Conservation (phyloP, 1,140 invertebrate genomes). For the Bactericera cockerelli region DNA sequence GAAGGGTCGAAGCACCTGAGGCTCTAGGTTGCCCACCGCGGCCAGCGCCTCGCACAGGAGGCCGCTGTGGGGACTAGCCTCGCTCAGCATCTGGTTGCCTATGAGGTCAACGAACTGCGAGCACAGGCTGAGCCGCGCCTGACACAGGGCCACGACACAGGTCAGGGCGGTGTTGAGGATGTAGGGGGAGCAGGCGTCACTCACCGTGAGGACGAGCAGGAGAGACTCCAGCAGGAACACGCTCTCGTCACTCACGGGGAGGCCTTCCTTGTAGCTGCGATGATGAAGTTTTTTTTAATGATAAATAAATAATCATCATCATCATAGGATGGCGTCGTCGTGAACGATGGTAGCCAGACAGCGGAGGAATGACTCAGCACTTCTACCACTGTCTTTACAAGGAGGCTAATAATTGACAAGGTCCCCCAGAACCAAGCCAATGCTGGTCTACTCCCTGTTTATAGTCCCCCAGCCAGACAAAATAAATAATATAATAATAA, state of each 20-base stretch:
- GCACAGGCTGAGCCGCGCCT: constrained; percentile 40
- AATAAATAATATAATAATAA: too few species aligned
- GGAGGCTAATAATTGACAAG: too few species aligned
- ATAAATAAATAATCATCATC: too few species aligned
- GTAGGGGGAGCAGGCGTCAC: constrained; percentile 14
- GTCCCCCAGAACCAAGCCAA: too few species aligned
- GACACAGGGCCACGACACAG: constrained; percentile 51
- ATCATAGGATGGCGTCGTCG: too few species aligned
- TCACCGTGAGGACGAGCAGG: constrained; percentile 40
- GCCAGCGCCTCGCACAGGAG: constrained; percentile 51
- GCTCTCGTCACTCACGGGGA: constrained; percentile 40
- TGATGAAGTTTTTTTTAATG: constrained; percentile 12
- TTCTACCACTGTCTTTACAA: too few species aligned
- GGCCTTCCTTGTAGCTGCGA: constrained; percentile 43
- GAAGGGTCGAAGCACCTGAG: constrained; percentile 37
- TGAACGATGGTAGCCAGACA: too few species aligned
- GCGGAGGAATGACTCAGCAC: too few species aligned
- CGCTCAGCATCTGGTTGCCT: constrained; percentile 33
- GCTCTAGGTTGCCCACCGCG: constrained; percentile 50
- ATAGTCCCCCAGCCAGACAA: too few species aligned
- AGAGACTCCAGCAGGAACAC: constrained; percentile 46
- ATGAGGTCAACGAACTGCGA: constrained; percentile 45
- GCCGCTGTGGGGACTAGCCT: not conserved
- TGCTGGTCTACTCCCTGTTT: too few species aligned
- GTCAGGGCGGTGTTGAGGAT: constrained; percentile 41